Percentiles rank a stretch among this genome's conserved stretches.
Conservation (phyloP, 2,113 vertebrate genomes). For the Cercocebus atys region DNA sequence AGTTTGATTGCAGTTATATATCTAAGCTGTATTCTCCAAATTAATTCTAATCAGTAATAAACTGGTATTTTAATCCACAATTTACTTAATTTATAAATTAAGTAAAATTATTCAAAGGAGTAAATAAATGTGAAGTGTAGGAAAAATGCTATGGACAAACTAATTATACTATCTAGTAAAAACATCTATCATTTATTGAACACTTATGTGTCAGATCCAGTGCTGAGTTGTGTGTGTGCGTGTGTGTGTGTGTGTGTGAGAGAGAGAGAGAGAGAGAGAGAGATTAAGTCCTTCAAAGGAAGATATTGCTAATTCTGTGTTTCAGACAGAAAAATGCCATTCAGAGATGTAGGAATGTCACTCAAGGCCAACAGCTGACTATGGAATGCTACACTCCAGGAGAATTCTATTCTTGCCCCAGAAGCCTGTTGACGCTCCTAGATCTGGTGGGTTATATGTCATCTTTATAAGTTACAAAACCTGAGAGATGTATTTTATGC, state of each 20-base stretch:
- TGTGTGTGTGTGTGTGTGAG: background rate
- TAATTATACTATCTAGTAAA: background rate
- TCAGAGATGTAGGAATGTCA: background rate
- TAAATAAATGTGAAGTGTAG: background rate
- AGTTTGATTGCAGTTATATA: background rate
- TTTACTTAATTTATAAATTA: background rate
- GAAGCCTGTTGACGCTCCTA: background rate
- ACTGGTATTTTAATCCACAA: background rate
- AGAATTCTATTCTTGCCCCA: background rate
- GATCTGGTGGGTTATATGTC: background rate
- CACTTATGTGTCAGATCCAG: background rate
- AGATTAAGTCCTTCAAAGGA: background rate
- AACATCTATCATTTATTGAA: background rate
- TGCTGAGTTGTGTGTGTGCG: background rate
- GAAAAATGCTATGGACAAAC: background rate
- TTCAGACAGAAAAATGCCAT: background rate
- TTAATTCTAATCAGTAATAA: background rate
- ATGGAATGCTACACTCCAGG: background rate
- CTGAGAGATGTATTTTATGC: background rate
- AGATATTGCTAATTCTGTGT: background rate
- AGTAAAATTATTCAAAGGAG: background rate
- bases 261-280: too few species aligned
- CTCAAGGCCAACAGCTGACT: background rate
- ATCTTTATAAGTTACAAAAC: background rate
- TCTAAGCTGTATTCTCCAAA: background rate